Evolutionary conservation across 2,797 vertebrate genomes (phyloP), one percentile per base, ranked within the genome.

Genomic region (Sebastes hubbsi): DNA sequence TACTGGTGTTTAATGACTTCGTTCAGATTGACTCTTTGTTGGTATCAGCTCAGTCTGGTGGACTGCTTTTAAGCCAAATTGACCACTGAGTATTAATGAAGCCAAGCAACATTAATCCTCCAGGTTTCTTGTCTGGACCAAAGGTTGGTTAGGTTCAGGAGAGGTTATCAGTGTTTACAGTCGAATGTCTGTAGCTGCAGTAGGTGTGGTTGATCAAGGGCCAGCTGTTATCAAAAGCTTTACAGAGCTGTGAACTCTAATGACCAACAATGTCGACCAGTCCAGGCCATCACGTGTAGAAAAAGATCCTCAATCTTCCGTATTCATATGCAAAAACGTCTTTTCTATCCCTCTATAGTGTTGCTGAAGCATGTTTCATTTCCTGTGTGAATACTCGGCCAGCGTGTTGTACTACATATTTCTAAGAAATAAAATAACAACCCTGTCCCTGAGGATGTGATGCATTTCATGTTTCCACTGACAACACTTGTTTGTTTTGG

Each of bases 151-250:
- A 3, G 22, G 36, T 32, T 62, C n/a, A 73, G 36, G 32, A 3
- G 72, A 11, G 63, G 52, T 75, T 76, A 81, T 91, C 75, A 25
- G 78, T 64, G 70, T 75, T 70, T 42, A 16, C 55, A 46, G 75
- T 30, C 25, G 14, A 64, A 20, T 34, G 46, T 8, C 65, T 72
- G 62, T 54, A 20, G 75, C 38, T 61, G 52, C 12, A 6, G 29
- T 20, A 42, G 65, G 74, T 72, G 68, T 72, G 78, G 67, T 75
- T 61, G 36, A 36, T 67, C 10, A 6, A 25, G 2, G 5, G 20
- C 22, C 25, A 8, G 73, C 72, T 66, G 55, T 65, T 71, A 65
- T 75, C 34, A n/a, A 14, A 38, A 60, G 22, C 22, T 58, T 22
- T n/a, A 59, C 75, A 69, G 6, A 32, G 25, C 42, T 3, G n/a